Evolutionary conservation across 2,888 invertebrate species (phyloP), one percentile per base, ranked within the genome.

Genomic region (Galeruca laticollis): DNA sequence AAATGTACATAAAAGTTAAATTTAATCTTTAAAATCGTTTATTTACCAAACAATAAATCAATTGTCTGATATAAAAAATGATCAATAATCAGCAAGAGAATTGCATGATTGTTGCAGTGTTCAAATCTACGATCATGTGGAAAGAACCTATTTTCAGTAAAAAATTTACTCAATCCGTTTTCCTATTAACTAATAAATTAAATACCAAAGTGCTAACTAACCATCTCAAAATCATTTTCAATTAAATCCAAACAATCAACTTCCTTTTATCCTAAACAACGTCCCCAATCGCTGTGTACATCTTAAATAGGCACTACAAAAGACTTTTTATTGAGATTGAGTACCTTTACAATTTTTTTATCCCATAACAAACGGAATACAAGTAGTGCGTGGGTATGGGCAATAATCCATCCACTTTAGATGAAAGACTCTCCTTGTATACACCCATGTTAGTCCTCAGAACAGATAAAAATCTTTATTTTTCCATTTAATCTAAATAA

Each of bases 331-430:
- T 56, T 66, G 47, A 66, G 59, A 66, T 66, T 35, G 59, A 66
- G 66, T 66, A 66, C 66, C 66, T 59, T 66, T 66, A 51, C 59
- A 59, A 66, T 56, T 59, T 61, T 68, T 67, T 70, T 68, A 52
- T 69, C 57, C 51, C 62, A 51, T 59, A 49, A 62, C 56, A 57
- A 57, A 57, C 56, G 18, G 15, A 35, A 57, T 15, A 57, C 56
- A 57, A 64, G 60, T 52, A 62, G 49, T 69, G 68, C 66, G 69
- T 71, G 63, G 71, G 71, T 69, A 60, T 66, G 63, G 69, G 68
- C 71, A 60, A 15, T 37, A 51, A 65, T 69, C 69, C 66, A 66
- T 69, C 71, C 71, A 71, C 71, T 71, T 66, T 60, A 62, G 69
- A 71, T 71, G 69, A 71, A 71, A 66, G 66, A 49, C 43, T 21